A percentile compares a stretch with the other conserved stretches of the same genome.
Evolutionary conservation across 2,888 invertebrate species (phyloP).

Genomic region (Ormyrus pomaceus): DNA sequence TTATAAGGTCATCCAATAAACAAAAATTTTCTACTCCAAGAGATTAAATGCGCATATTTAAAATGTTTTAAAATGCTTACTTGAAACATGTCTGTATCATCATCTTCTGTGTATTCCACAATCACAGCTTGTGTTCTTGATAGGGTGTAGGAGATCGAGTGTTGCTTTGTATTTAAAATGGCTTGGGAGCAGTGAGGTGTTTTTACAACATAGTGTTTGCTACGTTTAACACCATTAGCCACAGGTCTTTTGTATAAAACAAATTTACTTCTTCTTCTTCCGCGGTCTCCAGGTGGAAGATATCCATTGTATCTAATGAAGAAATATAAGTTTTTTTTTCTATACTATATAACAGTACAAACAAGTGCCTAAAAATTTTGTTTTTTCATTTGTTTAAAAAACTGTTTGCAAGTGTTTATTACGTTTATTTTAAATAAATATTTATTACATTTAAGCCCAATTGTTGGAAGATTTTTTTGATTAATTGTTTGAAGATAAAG

Average conservation of each 20-base stretch:
- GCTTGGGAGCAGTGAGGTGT: slow-evolving; percentile 97
- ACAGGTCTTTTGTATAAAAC: slow-evolving; percentile 89
- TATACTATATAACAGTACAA: neutral
- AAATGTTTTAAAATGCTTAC: slow-evolving; percentile 77
- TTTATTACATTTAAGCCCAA: no score
- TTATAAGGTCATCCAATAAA: no score
- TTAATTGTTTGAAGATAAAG: no score
- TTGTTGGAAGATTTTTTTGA: no score
- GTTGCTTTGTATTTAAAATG: slow-evolving; percentile 94
- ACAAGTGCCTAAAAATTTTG: no score
- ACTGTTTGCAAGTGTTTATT: neutral
- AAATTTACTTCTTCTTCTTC: slow-evolving; percentile 95
- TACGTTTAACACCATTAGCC: slow-evolving; percentile 95
- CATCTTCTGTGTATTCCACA: slow-evolving; percentile 97
- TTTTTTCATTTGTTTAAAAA: no score
- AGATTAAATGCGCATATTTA: no score
- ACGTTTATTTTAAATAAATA: slow-evolving; percentile 27
- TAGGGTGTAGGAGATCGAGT: slow-evolving; percentile 97
- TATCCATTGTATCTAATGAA: slow-evolving; percentile 92
- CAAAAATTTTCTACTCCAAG: no score
- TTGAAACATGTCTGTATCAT: slow-evolving; percentile 99
- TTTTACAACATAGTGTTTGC: slow-evolving; percentile 96
- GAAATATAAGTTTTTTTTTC: slow-evolving; percentile 37
- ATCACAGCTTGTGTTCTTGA: slow-evolving; percentile 98
- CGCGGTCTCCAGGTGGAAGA: slow-evolving; percentile 94